Base-by-base conservation (phyloP, 2,888 invertebrate genomes). In the Latrodectus hesperus region DNA sequence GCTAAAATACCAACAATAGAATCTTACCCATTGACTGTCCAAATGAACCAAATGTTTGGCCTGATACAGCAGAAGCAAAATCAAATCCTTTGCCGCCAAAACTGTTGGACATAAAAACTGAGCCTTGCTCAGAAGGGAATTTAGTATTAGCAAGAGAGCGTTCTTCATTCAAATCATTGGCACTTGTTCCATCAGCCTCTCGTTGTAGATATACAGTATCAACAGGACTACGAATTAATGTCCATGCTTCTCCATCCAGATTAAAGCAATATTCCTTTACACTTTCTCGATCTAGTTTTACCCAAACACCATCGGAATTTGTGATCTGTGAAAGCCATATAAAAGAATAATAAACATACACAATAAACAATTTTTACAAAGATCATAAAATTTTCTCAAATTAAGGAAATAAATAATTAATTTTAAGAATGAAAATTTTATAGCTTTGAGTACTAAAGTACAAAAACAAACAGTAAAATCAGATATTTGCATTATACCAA, bases 191-290 rank as follows among this genome's bases (percentile, higher is more conserved):
- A 78, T 94, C 93, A 6, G 92, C 92, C 79, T 94, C 94, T 86
- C 94, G 93, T 83, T 92, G 94, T 91, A 96, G 93, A 91, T 95
- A 96, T 10, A 94, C 93, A 11, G 94, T 93, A 89, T 95, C 94
- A 87, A 94, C 94, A 88, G 94, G 94, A 88, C 94, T 94, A 81
- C 94, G 93, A 0, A 95, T 95, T 73, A 96, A 92, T 0, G 95
- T 95, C 96, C 96, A 96, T 2, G 95, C 95, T 90, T 95, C 95
- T 0, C 94, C 94, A 67, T 95, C 95, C 75, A 93, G 93, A 89
- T 94, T 94, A 91, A 95, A 95, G 90, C 95, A 95, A 92, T 94
- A 95, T 91, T 94, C 94, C 84, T 94, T 93, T 80, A 94, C 94
- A 71, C 92, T 92, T 9, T 94, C 93, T 85, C 93, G 93, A 90